Base-by-base conservation (phyloP, 2,888 invertebrate genomes). In the Polietes domitor region DNA sequence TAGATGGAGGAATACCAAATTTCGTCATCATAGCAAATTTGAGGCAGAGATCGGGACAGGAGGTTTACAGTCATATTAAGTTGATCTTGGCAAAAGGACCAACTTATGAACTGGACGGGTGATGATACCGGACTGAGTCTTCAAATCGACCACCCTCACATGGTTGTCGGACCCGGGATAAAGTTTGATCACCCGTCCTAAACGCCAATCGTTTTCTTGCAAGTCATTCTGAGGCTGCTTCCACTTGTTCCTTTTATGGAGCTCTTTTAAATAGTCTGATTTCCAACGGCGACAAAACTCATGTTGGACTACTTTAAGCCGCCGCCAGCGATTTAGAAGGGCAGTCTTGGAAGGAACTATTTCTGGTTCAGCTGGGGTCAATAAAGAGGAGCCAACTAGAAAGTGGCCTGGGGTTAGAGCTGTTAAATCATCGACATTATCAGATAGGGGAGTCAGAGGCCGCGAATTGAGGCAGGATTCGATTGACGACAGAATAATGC, bases 181-280 rank as follows among this genome's bases (percentile, higher is more conserved):
- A 6, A 79, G 37, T 10, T 79, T 73, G 10, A 78, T 3, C 0
- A 83, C 77, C 0, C 84, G 21, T 6, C 84, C 82, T 9, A 86
- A 19, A 10, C 74, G 63, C 80, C 78, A 80, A 21, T 83, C 77
- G 5, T 80, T 80, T 0, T 58, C 61, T 21, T 77, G 3, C 0
- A 83, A 12, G 47, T 85, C 72, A 1, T 12, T 12, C n/a, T 80
- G 75, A 10, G 81, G 75, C 24, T 28, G 24, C 53, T 80, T 80
- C 76, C 84, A 86, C 53, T 84, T 84, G 17, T 72, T 75, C 15
- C 82, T 75, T 43, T 83, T 83, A 9, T 77, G 70, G 1, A 85
- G 65, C 6, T 85, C 77, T 32, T 79, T 82, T 2, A 85, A 43
- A 43, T 82, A 85, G 21, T 85, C 74, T 3, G 63, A 24, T 32